These are phyloP conservation scores for Hypomesus transpacificus DNA, from an alignment of 2,113 vertebrate species.

Conservation along the genomic window DNA sequence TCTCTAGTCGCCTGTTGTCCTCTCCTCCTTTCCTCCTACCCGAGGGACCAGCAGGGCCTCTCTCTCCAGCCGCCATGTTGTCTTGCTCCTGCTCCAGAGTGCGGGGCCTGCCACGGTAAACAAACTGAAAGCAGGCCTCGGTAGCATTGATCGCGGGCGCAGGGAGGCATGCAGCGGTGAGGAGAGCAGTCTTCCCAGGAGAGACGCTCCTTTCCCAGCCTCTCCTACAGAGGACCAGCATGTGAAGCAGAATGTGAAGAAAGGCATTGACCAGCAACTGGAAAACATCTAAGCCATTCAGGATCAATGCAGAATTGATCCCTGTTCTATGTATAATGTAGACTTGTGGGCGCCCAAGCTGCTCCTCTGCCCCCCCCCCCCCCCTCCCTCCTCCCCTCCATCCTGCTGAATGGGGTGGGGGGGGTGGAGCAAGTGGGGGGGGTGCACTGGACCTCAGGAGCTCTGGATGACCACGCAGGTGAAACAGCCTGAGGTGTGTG, in stretches of 20 bases:
- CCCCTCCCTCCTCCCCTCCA: slow-evolving; percentile 9
- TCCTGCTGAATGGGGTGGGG: slow-evolving; percentile 23
- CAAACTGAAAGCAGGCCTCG: slow-evolving; percentile 52
- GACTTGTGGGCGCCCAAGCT: slow-evolving; percentile 41
- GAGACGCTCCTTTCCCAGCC: slow-evolving; percentile 57
- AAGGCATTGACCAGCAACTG: slow-evolving; percentile 70
- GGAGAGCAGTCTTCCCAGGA: slow-evolving; percentile 49
- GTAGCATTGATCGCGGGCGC: slow-evolving; percentile 65
- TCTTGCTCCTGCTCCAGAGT: not conserved
- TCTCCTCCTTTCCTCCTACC: slow-evolving; percentile 19
- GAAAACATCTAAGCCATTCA: slow-evolving; percentile 71
- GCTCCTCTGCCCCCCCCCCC: not conserved
- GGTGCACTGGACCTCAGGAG: slow-evolving; percentile 28
- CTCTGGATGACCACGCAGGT: slow-evolving; percentile 22
- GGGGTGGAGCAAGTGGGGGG: slow-evolving; percentile 14
- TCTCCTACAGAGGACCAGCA: slow-evolving; percentile 57
- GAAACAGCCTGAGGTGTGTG: too few relatives aligned
- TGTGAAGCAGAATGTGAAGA: slow-evolving; percentile 65
- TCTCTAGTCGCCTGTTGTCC: slow-evolving; percentile 20
- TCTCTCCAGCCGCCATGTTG: slow-evolving; percentile 14
- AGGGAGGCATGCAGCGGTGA: slow-evolving; percentile 57
- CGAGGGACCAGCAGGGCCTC: too few relatives aligned
- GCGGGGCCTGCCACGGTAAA: slow-evolving; percentile 45
- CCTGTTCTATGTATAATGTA: slow-evolving; percentile 71
- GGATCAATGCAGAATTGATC: slow-evolving; percentile 73